These are phyloP conservation scores for Propsilocerus akamusi DNA, from an alignment of 1,140 invertebrate species.

Conservation along the genomic window DNA sequence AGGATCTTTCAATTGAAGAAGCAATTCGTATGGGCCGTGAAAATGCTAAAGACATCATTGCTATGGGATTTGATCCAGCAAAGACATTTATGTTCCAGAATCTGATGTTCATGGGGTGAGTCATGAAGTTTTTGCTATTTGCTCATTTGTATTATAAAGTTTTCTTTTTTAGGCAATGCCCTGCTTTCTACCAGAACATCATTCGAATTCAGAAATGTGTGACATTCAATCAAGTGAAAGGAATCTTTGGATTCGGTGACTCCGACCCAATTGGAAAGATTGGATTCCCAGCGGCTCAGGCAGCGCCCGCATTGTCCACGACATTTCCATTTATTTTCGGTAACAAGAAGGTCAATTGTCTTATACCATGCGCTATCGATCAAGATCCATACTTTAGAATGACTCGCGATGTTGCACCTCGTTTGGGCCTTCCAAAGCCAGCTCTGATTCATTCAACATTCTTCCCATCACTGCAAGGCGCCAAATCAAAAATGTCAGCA, in stretches of 20 bases:
- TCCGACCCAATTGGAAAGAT: slow-evolving; percentile 95
- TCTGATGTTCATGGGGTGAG: slow-evolving; percentile 83
- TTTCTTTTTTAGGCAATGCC: slow-evolving; percentile 43
- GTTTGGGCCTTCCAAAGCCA: slow-evolving; percentile 77
- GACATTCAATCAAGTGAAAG: slow-evolving; percentile 89
- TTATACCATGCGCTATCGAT: slow-evolving; percentile 98
- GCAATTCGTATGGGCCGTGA: slow-evolving; percentile 66
- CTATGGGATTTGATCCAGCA: slow-evolving; percentile 85
- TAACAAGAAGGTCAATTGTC: slow-evolving; percentile 58
- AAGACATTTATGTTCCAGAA: slow-evolving; percentile 98
- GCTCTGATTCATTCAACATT: slow-evolving; percentile 86
- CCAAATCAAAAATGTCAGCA: slow-evolving; percentile 96
- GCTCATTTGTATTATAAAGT: not conserved
- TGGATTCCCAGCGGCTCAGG: slow-evolving; percentile 89
- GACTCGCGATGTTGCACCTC: slow-evolving; percentile 91
- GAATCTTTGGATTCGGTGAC: slow-evolving; percentile 95
- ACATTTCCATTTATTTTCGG: slow-evolving; percentile 94
- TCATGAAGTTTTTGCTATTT: slow-evolving; percentile 5
- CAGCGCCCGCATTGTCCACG: slow-evolving; percentile 82
- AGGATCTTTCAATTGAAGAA: slow-evolving; percentile 82
- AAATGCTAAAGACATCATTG: slow-evolving; percentile 97
- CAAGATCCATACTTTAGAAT: slow-evolving; percentile 99
- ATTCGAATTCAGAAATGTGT: slow-evolving; percentile 79
- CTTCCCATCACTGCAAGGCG: slow-evolving; percentile 90
- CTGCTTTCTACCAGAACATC: slow-evolving; percentile 86